These are phyloP conservation scores for Poecile montanus DNA, from an alignment of 2,797 vertebrate species.

Conservation along the genomic window DNA sequence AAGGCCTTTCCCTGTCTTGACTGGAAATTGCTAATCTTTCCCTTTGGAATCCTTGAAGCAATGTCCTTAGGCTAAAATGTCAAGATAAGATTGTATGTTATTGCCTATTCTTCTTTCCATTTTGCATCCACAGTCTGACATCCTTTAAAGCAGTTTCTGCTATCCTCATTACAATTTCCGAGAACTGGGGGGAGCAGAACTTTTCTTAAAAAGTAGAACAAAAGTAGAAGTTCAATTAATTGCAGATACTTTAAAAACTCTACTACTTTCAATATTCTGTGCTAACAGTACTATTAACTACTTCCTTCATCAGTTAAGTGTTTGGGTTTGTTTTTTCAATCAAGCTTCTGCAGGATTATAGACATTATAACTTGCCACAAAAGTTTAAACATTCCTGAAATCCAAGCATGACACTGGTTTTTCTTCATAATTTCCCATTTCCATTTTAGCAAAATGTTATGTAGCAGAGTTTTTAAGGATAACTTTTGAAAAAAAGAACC, in stretches of 20 bases:
- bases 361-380: background rate
- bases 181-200: background rate
- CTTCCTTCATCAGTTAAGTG: background rate
- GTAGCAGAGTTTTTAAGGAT: background rate
- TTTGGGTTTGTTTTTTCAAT: background rate
- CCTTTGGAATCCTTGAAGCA: background rate
- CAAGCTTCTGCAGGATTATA: background rate
- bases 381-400: constrained; percentile 2
- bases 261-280: background rate
- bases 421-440: background rate
- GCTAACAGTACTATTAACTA: background rate
- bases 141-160: background rate
- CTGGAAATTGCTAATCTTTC: background rate
- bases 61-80: background rate
- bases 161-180: background rate
- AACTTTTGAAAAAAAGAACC: background rate
- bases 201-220: background rate
- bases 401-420: background rate
- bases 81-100: background rate
- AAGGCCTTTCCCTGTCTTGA: background rate
- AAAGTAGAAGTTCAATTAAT: constrained; percentile 6
- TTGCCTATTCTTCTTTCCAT: background rate
- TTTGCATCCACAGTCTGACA: background rate
- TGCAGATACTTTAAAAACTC: background rate
- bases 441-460: background rate